Evolutionary conservation across 2,113 vertebrate genomes (phyloP).

Genomic region (Onychostoma macrolepis): DNA sequence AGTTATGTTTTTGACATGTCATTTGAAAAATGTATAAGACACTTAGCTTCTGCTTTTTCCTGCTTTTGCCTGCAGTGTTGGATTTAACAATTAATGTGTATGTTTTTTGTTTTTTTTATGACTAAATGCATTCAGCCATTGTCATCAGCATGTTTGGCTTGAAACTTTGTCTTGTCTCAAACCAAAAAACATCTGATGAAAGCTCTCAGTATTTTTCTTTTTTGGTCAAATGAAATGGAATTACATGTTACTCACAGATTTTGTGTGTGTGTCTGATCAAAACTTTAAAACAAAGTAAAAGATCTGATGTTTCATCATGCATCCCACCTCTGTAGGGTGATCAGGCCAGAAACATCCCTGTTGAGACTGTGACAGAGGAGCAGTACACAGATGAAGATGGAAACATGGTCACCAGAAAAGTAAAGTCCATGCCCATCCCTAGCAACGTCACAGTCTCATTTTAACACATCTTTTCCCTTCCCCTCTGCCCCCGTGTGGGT

Average conservation of each 20-base stretch:
- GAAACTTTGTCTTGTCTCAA: background rate
- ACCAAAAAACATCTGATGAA: background rate
- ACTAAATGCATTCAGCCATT: background rate
- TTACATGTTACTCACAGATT: background rate
- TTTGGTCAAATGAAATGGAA: background rate
- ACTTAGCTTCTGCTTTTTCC: background rate
- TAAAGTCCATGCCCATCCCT: slow-evolving; percentile 72
- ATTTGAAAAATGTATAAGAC: background rate
- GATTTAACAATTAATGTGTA: background rate
- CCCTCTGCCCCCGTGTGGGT: slow-evolving; percentile 6
- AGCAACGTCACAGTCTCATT: slow-evolving; percentile 6
- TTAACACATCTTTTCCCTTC: background rate
- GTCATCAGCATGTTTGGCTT: background rate
- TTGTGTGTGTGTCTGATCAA: background rate
- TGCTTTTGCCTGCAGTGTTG: background rate
- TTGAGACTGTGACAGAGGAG: slow-evolving; percentile 94
- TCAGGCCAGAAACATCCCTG: slow-evolving; percentile 94
- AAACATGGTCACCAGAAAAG: slow-evolving; percentile 98
- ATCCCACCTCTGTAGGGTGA: slow-evolving; percentile 83
- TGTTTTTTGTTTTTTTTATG: background rate
- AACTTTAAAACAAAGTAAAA: background rate
- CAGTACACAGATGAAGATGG: slow-evolving; percentile 97
- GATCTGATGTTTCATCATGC: slow-evolving; percentile 43
- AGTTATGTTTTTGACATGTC: background rate
- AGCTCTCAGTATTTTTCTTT: background rate